phyloP scores from a whole-genome alignment of 1,140 invertebrate species.

The Ceratitis capitata region DNA sequence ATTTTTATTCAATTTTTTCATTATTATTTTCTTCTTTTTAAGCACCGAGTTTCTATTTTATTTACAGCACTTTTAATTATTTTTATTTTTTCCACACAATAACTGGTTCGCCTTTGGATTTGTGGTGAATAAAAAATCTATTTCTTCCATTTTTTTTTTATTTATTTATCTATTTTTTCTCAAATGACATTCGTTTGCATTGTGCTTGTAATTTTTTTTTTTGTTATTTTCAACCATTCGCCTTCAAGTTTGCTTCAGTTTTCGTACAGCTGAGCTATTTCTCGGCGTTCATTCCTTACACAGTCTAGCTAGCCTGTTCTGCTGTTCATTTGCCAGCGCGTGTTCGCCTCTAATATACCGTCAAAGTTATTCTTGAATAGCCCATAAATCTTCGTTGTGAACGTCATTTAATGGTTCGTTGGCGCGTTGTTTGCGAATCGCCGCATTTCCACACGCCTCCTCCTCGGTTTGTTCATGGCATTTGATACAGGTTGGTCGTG shows the following conservation, averaged over 20 bases:
- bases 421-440: not conserved
- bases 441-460: not conserved
- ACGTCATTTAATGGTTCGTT: slow-evolving; percentile 20
- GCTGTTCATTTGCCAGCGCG: not conserved
- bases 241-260: not conserved
- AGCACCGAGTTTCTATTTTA: not conserved
- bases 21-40: not conserved
- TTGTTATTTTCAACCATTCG: not conserved
- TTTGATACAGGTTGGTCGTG: not conserved
- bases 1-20: too few species aligned
- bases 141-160: not conserved
- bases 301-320: not conserved
- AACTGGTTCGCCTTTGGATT: slow-evolving; percentile 11
- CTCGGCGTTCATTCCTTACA: not conserved
- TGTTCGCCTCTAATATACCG: slow-evolving; percentile 28
- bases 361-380: slow-evolving; percentile 15
- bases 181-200: not conserved
- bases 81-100: not conserved
- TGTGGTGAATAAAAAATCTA: not conserved
- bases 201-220: not conserved
- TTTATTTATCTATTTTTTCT: not conserved
- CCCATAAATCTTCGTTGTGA: slow-evolving; percentile 19
- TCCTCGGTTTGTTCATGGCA: not conserved
- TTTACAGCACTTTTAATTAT: not conserved
- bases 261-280: not conserved